A percentile compares a stretch with the other conserved stretches of the same genome.
phyloP scores from a whole-genome alignment of 2,113 vertebrate species.

The Zingel zingel region DNA sequence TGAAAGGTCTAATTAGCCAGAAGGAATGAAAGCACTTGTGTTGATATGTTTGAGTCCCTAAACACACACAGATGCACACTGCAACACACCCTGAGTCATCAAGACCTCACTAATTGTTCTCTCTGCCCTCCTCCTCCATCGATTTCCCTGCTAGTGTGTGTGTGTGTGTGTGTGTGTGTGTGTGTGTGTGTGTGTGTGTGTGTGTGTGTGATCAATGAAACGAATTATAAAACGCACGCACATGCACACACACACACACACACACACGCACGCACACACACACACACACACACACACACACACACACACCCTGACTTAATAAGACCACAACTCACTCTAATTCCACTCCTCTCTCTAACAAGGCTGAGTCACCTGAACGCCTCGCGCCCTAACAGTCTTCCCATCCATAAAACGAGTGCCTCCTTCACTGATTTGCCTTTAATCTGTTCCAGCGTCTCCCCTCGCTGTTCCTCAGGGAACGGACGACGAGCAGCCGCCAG shows the following conservation, averaged over 20 bases:
- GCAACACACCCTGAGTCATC: constrained; percentile 61
- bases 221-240: constrained; percentile 32
- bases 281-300: constrained; percentile 22
- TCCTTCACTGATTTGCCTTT: constrained; percentile 28
- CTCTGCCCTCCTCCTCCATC: constrained; percentile 49
- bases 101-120: constrained; percentile 53
- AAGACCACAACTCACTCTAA: constrained; percentile 25
- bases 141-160: constrained; percentile 53
- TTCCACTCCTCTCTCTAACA: constrained; percentile 11
- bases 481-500: background rate
- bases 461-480: constrained; percentile 28
- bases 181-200: no score
- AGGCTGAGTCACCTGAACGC: constrained; percentile 23
- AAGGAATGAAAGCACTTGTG: background rate
- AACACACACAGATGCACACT: constrained; percentile 8
- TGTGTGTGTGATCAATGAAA: constrained; percentile 64
- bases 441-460: constrained; percentile 16
- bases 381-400: constrained; percentile 13
- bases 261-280: background rate
- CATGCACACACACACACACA: background rate
- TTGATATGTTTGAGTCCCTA: background rate
- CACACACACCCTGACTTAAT: constrained; percentile 16
- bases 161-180: constrained; percentile 54
- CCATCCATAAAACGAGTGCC: constrained; percentile 58
- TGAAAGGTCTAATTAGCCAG: background rate